Percentiles rank a stretch among this genome's conserved stretches.
phyloP scores from a whole-genome alignment of 2,888 invertebrate species.

The Camponotus fellah region DNA sequence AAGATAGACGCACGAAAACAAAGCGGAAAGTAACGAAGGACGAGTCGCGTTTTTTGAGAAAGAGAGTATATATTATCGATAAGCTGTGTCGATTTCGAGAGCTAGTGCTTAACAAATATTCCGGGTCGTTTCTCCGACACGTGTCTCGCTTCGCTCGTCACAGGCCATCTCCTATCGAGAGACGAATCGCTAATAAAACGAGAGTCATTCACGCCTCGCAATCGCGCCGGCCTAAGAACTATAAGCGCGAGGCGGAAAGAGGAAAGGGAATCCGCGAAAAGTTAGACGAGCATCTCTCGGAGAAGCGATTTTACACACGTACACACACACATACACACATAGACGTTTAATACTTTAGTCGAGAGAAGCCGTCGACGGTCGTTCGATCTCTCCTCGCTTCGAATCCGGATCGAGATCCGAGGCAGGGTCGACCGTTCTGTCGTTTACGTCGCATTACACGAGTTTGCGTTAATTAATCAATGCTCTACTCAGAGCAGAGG shows the following conservation, averaged over 20 bases:
- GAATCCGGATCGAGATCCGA: conserved; percentile 58
- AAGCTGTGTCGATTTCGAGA: conserved; percentile 73
- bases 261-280: neutral
- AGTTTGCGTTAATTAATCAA: conserved; percentile 75
- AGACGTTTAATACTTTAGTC: conserved; percentile 74
- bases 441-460: conserved; percentile 69
- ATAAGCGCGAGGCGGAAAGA: conserved; percentile 8
- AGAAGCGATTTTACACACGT: conserved; percentile 61
- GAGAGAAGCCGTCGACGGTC: conserved; percentile 67
- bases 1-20: conserved; percentile 78
- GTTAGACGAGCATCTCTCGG: conserved; percentile 56
- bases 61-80: conserved; percentile 70
- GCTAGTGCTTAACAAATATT: conserved; percentile 71
- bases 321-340: conserved; percentile 26
- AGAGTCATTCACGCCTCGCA: neutral
- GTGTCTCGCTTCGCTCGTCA: neutral
- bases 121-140: conserved; percentile 70
- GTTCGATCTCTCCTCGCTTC: conserved; percentile 30
- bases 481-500: conserved; percentile 74
- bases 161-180: neutral
- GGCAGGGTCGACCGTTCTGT: conserved; percentile 53
- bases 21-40: conserved; percentile 76
- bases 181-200: neutral
- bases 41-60: conserved; percentile 64
- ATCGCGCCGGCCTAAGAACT: conserved; percentile 42